These are phyloP conservation scores for Actinopyga echinites DNA, from an alignment of 53 echinoderm and acorn worm genomes.

Conservation along the genomic window DNA sequence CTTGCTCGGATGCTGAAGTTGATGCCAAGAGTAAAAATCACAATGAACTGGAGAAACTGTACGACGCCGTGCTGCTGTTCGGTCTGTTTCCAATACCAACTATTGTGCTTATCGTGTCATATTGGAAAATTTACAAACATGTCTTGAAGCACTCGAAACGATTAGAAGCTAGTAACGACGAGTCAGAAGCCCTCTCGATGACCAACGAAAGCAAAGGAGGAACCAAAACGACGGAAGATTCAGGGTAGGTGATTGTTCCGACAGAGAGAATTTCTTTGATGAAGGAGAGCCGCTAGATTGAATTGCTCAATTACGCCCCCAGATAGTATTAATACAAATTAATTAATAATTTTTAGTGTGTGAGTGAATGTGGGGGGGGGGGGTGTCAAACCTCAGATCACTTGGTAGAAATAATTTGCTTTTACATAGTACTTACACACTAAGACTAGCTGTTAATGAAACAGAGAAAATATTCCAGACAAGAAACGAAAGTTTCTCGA, in stretches of 20 bases:
- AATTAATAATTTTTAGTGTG: too few species aligned
- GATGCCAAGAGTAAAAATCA: background rate
- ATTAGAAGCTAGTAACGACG: constrained; percentile 2
- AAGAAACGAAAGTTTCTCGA: too few species aligned
- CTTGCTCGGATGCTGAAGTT: constrained; percentile 8
- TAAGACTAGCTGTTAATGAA: too few species aligned
- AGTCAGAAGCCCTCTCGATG: constrained; percentile 34
- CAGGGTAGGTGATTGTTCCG: background rate
- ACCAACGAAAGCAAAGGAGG: constrained; percentile 16
- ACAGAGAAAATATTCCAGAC: too few species aligned
- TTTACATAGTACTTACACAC: too few species aligned
- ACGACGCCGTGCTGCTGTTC: background rate
- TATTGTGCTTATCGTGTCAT: constrained; percentile 11
- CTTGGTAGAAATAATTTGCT: too few species aligned
- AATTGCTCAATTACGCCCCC: too few species aligned
- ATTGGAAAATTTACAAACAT: constrained; percentile 47
- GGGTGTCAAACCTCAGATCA: too few species aligned
- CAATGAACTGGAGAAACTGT: constrained; percentile 8
- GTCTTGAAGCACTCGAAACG: constrained; percentile 20
- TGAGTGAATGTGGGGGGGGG: too few species aligned
- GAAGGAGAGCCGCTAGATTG: too few species aligned
- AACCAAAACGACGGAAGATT: constrained; percentile 5
- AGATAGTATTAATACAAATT: too few species aligned
- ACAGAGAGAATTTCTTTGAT: too few species aligned
- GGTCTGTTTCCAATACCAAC: constrained; percentile 22